Evolutionary conservation across 2,797 vertebrate species (phyloP), one percentile per base, ranked within the genome.

Genomic region (Typhlichthys eigenmanni): DNA sequence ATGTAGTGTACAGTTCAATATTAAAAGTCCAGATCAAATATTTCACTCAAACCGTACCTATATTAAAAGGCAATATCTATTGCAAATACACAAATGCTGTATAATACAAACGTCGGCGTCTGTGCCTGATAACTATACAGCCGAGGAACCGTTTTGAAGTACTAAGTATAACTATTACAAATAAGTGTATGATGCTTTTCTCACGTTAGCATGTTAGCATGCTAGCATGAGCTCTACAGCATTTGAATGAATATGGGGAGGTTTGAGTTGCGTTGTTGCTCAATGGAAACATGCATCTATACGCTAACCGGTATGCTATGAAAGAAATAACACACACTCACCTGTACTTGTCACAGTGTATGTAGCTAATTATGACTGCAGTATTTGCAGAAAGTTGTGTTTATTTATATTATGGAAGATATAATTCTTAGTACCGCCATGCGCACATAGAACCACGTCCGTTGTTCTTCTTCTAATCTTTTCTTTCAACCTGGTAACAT

Each of bases 351-450:
- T 47, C 53, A 1, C 0, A 43, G 4, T 8, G 5, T 5, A 19
- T 2, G 2, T 1, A 8, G 1, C 0, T 13, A 43, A 55, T 24
- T 43, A 0, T 24, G n/a, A 11, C 47, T 52, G 12, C 5, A 4
- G 38, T 68, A 47, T 1, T 4, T 52, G 47, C 34, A 16, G n/a
- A 12, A 12, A 46, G 0, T 0, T 17, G 1, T 17, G 1, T 46
- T 1, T 62, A 9, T 57, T 66, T 29, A 74, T 3, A 53, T 0
- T 24, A 76, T 10, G 57, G 76, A 13, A 13, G 3, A 72, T 53
- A 55, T 64, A 58, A 70, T 81, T 71, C 66, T 57, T 79, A 83
- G 64, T 32, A 79, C 50, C 83, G 83, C 89, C 90, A 90, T 87
- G 90, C 90, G 86, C 64, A 75, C 13, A 34, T 66, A 63, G 68